A percentile compares a stretch with the other conserved stretches of the same genome.
Evolutionary conservation across 2,797 vertebrate species (phyloP).

Genomic region (Zalophus californianus): DNA sequence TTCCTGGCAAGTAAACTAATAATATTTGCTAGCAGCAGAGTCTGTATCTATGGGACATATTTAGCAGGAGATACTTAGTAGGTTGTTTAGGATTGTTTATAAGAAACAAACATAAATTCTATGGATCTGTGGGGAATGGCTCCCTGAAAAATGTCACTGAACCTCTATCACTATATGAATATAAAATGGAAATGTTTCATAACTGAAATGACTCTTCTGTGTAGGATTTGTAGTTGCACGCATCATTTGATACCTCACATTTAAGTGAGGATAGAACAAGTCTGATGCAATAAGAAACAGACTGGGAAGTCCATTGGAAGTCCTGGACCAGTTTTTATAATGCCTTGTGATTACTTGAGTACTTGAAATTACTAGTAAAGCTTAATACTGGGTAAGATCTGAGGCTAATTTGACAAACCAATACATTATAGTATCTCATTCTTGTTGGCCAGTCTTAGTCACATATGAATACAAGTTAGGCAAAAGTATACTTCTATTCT

Average conservation of each 20-base stretch:
- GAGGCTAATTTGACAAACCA: neutral
- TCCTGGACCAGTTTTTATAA: neutral
- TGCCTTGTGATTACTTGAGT: neutral
- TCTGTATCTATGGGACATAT: neutral
- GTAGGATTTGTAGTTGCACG: neutral
- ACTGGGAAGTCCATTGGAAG: neutral
- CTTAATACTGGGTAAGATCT: neutral
- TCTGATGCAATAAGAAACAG: neutral
- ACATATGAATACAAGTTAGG: neutral
- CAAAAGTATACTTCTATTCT: neutral
- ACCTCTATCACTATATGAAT: neutral
- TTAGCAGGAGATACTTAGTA: neutral
- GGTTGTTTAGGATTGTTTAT: neutral
- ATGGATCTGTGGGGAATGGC: neutral
- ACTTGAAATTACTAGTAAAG: neutral
- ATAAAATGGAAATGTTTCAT: neutral
- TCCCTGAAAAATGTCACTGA: slow-evolving; percentile 16
- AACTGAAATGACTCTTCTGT: neutral
- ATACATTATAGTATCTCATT: neutral
- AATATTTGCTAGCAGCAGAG: neutral
- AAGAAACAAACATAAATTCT: neutral
- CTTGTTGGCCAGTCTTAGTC: neutral
- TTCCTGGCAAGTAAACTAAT: neutral
- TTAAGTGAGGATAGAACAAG: neutral
- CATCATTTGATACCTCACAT: neutral